Evolutionary conservation across 2,888 invertebrate species (phyloP), one percentile per base, ranked within the genome.

Genomic region (Diaprepes abbreviatus): DNA sequence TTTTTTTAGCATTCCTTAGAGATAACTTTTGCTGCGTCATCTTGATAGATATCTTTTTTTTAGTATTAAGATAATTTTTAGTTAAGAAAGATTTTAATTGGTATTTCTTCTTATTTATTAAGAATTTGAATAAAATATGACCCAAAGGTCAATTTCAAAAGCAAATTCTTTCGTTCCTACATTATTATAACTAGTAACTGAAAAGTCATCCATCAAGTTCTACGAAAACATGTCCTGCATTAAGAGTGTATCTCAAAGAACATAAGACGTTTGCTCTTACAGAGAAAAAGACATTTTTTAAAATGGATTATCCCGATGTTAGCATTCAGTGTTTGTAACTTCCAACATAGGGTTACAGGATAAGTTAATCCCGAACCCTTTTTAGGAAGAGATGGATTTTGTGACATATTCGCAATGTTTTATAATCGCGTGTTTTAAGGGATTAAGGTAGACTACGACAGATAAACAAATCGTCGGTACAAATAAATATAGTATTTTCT

Each of bases 281-380:
- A 43, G 17, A 43, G 43, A 43, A 64, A 64, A 54, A 40, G 54
- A 35, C 40, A 65, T 65, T 57, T 64, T 64, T 65, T 65, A 33
- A 55, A 65, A 33, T 55, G 40, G 55, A 55, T 65, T 35, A 57
- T 45, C 57, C 57, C 19, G 65, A 43, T 19, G 65, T 65, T 65
- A 65, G 43, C 57, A 65, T 65, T 65, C 65, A 65, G 48, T 45
- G 57, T 65, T 55, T 57, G 65, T 65, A 65, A 57, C 45, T 45
- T 48, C 45, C 35, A 57, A 45, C 65, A 4, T 24, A 35, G 55
- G 65, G 57, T 57, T 65, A 57, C 45, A 45, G 65, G 55, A 65
- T 48, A 65, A 65, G 65, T 65, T 57, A 65, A 65, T 65, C 57
- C 65, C 7, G 45, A 21, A 65, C 45, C 65, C 57, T 65, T 45